These are phyloP conservation scores for Rhagonycha lutea DNA, from an alignment of 2,888 invertebrate genomes.

Conservation along the genomic window DNA sequence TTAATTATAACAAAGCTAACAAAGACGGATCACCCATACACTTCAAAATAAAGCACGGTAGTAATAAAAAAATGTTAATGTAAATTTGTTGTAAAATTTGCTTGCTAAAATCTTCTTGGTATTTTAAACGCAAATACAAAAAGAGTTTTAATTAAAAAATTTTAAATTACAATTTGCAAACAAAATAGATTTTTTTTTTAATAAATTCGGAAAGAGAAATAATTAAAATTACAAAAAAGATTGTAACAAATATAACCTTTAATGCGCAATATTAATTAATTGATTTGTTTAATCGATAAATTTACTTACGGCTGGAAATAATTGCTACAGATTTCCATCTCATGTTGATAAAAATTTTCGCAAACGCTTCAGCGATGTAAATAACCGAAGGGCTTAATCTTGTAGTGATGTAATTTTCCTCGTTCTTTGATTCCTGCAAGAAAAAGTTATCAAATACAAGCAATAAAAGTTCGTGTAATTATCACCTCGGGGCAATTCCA, in stretches of 20 bases:
- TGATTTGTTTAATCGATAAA: not conserved
- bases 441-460: slow-evolving; percentile 2
- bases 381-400: slow-evolving; percentile 51
- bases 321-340: slow-evolving; percentile 61
- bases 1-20: not conserved
- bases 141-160: not conserved
- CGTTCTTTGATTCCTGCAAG: slow-evolving; percentile 29
- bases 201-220: not conserved
- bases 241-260: not conserved
- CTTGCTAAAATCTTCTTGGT: not conserved
- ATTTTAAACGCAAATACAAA: not conserved
- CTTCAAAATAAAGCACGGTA: not conserved
- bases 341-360: slow-evolving; percentile 57
- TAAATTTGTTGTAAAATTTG: not conserved
- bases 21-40: not conserved
- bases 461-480: slow-evolving; percentile 10
- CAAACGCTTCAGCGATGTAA: slow-evolving; percentile 56
- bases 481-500: slow-evolving; percentile 63
- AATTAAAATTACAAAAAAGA: not conserved
- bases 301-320: slow-evolving; percentile 58
- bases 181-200: too few relatives aligned
- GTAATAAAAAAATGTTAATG: not conserved
- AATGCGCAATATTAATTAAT: not conserved
- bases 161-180: not conserved
- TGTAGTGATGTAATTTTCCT: slow-evolving; percentile 6